A percentile compares a stretch with the other conserved stretches of the same genome.
These are phyloP conservation scores for Chrysomallon squamiferum DNA, from an alignment of 1,140 invertebrate species.

Conservation along the genomic window DNA sequence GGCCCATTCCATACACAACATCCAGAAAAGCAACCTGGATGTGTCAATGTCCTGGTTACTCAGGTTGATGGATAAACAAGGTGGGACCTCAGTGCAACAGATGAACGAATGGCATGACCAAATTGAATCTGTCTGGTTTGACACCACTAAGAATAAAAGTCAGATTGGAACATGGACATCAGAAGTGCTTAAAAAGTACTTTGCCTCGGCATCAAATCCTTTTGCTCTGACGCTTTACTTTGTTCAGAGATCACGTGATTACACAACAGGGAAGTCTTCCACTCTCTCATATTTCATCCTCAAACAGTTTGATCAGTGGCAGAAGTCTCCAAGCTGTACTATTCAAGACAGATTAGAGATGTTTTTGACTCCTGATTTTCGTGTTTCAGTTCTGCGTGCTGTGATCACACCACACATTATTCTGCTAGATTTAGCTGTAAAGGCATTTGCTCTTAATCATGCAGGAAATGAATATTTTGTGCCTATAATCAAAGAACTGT, in stretches of 20 bases:
- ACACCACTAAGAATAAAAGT: not conserved
- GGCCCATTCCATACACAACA: not conserved
- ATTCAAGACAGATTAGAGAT: not conserved
- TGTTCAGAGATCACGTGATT: not conserved
- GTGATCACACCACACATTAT: constrained; percentile 43
- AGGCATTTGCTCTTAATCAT: constrained; percentile 41
- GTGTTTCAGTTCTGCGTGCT: constrained; percentile 32
- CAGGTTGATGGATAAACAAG: not conserved
- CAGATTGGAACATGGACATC: not conserved
- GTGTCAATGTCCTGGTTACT: not conserved
- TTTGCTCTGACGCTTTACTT: not conserved
- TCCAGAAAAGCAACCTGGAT: not conserved
- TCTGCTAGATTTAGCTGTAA: constrained; percentile 41
- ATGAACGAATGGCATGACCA: constrained; percentile 4
- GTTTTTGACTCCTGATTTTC: constrained; percentile 32
- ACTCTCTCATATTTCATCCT: not conserved
- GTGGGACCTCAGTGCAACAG: not conserved
- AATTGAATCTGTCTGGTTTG: not conserved
- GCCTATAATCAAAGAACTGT: constrained; percentile 27
- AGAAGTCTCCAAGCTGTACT: not conserved
- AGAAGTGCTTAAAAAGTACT: not conserved
- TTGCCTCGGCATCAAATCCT: not conserved
- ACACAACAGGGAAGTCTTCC: not conserved
- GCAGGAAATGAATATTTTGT: constrained; percentile 45
- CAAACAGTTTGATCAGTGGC: constrained; percentile 3